Evolutionary conservation across 2,113 vertebrate genomes (phyloP).

Genomic region (Pimephales promelas): DNA sequence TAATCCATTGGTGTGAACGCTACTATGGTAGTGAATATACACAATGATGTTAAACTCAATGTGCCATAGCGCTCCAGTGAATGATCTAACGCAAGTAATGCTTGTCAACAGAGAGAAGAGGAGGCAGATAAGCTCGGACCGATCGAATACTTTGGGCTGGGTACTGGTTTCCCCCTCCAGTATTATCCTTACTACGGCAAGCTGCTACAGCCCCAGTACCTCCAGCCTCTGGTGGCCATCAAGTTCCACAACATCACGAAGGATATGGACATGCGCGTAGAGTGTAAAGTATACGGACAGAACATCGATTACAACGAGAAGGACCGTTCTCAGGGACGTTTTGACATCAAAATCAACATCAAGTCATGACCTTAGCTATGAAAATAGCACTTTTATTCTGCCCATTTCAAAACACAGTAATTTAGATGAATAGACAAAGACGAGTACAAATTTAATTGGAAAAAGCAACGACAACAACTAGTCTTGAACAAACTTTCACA

Average conservation of each 20-base stretch:
- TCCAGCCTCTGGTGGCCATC: slow-evolving; percentile 92
- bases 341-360: slow-evolving; percentile 91
- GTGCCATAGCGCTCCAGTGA: background rate
- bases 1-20: background rate
- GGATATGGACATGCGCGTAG: slow-evolving; percentile 82
- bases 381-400: slow-evolving; percentile 65
- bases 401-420: slow-evolving; percentile 66
- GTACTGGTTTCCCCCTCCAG: slow-evolving; percentile 86
- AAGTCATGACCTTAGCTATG: slow-evolving; percentile 88
- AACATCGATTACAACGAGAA: slow-evolving; percentile 95
- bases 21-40: too few species aligned
- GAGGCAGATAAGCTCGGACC: slow-evolving; percentile 76
- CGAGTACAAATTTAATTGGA: slow-evolving; percentile 64
- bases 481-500: slow-evolving; percentile 99
- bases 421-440: slow-evolving; percentile 76
- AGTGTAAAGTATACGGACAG: slow-evolving; percentile 87
- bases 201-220: slow-evolving; percentile 87
- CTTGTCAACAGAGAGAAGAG: slow-evolving; percentile 78
- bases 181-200: slow-evolving; percentile 98
- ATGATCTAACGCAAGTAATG: background rate
- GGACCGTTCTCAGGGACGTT: slow-evolving; percentile 97
- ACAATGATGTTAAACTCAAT: background rate
- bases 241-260: slow-evolving; percentile 90
- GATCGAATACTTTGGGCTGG: slow-evolving; percentile 84
- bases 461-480: slow-evolving; percentile 79